Base-by-base conservation (phyloP, 2,888 invertebrate genomes). In the Pachliopta kotzebuea region DNA sequence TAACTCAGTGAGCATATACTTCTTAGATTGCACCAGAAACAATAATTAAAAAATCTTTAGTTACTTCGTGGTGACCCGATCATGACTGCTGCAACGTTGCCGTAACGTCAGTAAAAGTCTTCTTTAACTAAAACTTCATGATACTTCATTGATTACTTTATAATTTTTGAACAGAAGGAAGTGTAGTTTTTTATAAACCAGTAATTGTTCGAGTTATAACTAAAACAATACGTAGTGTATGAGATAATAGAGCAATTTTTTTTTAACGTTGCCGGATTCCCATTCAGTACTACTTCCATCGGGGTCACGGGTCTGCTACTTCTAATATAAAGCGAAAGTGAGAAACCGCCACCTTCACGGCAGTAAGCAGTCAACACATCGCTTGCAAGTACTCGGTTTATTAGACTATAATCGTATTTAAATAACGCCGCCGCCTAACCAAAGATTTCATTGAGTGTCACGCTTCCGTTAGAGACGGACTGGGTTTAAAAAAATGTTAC, bases 381-480 rank as follows among this genome's bases (percentile, higher is more conserved):
- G 58, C 59, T 18, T 4, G 52, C 21, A 29, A 11, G 9, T 18
- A 50, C 49, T 50, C 50, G 31, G 37, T 55, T 56, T 56, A 63
- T 31, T 50, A 60, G 37, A 14, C 50, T 54, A 24, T 24, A 54
- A 56, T 18, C 29, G 56, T 63, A 63, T 63, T 63, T 63, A 63
- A 62, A 56, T 49, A 58, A 20, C 45, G 18, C 24, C 26, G 42
- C 20, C 52, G 50, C 31, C 31, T 55, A 49, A 42, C 42, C 17
- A 20, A 26, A 52, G 53, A 37, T 55, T 59, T 56, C 65, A 66
- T 66, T 66, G 21, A 59, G 54, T 49, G 11, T 18, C 50, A 52
- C 55, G 65, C 62, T 49, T 66, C 58, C 62, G 64, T 53, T 62
- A 62, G 64, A 52, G 42, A 11, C 65, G 53, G 56, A 42, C 53